These are phyloP conservation scores for Cosmopolites sordidus DNA, from an alignment of 2,888 invertebrate genomes.

Conservation along the genomic window DNA sequence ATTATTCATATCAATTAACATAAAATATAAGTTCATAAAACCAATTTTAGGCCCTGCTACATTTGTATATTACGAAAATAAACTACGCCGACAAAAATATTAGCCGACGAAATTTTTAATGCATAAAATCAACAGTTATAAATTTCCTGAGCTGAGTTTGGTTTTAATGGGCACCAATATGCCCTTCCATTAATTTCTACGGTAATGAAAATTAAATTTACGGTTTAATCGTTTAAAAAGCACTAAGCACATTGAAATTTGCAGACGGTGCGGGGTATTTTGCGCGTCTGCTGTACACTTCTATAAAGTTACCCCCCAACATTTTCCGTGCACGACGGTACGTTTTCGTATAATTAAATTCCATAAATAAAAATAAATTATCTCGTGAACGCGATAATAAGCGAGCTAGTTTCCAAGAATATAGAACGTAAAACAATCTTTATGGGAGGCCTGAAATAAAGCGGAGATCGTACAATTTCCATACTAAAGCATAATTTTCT, in stretches of 20 bases:
- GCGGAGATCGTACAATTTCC: constrained; percentile 14
- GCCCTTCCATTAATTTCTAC: constrained; percentile 12
- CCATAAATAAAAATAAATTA: constrained; percentile 44
- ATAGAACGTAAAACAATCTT: not conserved
- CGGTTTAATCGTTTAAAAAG: constrained; percentile 15
- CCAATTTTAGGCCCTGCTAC: too few species aligned
- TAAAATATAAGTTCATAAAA: too few species aligned
- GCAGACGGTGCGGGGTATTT: not conserved
- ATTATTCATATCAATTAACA: too few species aligned
- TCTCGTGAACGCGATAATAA: constrained; percentile 42
- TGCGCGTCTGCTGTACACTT: constrained; percentile 6
- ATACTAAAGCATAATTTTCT: constrained; percentile 9
- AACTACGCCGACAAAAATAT: too few species aligned
- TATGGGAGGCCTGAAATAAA: constrained; percentile 6
- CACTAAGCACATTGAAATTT: constrained; percentile 10
- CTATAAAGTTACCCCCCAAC: constrained; percentile 15
- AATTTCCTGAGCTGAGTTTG: not conserved
- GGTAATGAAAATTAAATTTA: constrained; percentile 14
- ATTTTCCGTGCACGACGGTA: constrained; percentile 12
- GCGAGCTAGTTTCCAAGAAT: constrained; percentile 41
- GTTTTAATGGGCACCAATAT: constrained; percentile 9
- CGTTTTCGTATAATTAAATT: constrained; percentile 39
- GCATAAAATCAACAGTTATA: not conserved
- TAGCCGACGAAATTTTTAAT: too few species aligned
- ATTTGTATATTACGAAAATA: too few species aligned